These are phyloP conservation scores for Rhinolophus sinicus DNA, from an alignment of 2,113 vertebrate genomes.

Conservation along the genomic window DNA sequence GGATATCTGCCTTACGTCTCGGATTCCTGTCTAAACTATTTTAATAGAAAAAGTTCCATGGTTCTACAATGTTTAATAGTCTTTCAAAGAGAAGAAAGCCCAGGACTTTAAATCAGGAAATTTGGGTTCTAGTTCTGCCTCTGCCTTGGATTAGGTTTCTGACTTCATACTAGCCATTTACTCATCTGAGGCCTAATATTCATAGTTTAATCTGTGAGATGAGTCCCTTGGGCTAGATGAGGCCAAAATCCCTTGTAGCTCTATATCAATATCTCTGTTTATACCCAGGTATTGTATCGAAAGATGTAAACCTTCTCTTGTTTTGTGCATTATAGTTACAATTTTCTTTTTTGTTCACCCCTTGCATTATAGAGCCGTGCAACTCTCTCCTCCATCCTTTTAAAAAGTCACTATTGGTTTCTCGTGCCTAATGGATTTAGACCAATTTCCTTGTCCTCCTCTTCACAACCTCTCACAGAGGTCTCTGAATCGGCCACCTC, in stretches of 20 bases:
- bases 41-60: background rate
- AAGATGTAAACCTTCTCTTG: background rate
- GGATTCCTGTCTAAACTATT: background rate
- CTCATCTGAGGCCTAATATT: background rate
- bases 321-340: background rate
- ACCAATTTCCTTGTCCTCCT: background rate
- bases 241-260: background rate
- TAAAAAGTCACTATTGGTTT: background rate
- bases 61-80: background rate
- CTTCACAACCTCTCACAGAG: background rate
- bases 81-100: background rate
- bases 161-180: background rate
- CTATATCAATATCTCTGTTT: background rate
- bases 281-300: background rate
- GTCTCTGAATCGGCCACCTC: rapidly evolving
- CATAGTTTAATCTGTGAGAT: background rate
- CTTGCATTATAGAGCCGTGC: background rate
- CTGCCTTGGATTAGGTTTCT: background rate
- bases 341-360: background rate
- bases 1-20: background rate
- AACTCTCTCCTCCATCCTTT: background rate
- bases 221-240: background rate
- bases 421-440: background rate
- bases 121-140: background rate
- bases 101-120: background rate